Percentiles rank a stretch among this genome's conserved stretches.
Evolutionary conservation across 2,888 invertebrate genomes (phyloP).

Genomic region (Tachina fera): DNA sequence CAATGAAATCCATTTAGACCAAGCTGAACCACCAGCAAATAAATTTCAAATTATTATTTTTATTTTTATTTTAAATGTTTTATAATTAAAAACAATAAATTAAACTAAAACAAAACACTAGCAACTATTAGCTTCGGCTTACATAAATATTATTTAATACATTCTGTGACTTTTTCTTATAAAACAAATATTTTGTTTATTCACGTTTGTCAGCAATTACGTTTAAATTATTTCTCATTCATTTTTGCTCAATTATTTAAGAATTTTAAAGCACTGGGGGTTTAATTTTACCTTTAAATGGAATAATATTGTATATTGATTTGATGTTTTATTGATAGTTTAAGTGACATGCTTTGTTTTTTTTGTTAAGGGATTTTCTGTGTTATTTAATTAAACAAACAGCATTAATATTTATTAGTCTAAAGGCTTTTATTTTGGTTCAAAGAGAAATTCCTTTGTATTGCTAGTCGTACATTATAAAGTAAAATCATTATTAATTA

Average conservation of each 20-base stretch:
- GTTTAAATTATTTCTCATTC: not conserved
- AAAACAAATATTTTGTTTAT: not conserved
- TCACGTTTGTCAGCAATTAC: not conserved
- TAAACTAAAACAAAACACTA: too few species aligned
- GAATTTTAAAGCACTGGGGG: constrained; percentile 23
- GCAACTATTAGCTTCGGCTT: too few species aligned
- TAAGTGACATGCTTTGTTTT: constrained; percentile 49
- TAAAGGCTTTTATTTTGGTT: not conserved
- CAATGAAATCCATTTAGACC: too few species aligned
- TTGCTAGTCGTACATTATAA: constrained; percentile 15
- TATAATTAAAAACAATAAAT: too few species aligned
- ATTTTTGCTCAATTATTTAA: constrained; percentile 32
- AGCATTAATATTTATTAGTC: constrained; percentile 44
- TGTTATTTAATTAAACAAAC: constrained; percentile 8
- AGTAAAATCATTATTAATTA: constrained; percentile 1
- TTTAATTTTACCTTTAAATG: constrained; percentile 12
- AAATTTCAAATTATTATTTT: too few species aligned
- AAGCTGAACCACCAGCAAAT: too few species aligned
- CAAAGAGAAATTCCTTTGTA: constrained; percentile 9
- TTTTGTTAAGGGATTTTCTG: constrained; percentile 4
- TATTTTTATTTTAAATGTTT: too few species aligned
- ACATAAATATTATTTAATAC: too few species aligned
- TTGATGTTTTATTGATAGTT: constrained; percentile 40
- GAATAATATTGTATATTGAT: not conserved
- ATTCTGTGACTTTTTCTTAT: not conserved